phyloP scores from a whole-genome alignment of 2,888 invertebrate genomes.

The Adela reaumurella region DNA sequence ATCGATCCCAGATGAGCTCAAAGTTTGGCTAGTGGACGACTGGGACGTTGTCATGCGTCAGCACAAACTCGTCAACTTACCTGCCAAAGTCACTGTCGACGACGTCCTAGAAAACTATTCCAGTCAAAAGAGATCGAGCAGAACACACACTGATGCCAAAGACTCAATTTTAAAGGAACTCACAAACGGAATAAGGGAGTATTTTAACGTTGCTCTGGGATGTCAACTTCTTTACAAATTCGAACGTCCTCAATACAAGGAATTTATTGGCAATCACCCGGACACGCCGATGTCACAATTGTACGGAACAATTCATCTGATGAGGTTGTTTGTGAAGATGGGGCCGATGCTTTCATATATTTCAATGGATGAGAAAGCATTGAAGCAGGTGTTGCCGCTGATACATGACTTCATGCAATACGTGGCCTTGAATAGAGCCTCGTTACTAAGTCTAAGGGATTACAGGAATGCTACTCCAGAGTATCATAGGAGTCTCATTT shows the following conservation, averaged over 20 bases:
- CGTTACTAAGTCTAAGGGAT: slow-evolving; percentile 77
- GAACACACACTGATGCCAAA: slow-evolving; percentile 59
- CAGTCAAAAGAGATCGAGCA: slow-evolving; percentile 73
- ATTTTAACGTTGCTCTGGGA: slow-evolving; percentile 90
- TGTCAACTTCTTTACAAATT: slow-evolving; percentile 91
- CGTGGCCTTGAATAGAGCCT: slow-evolving; percentile 75
- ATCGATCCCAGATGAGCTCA: slow-evolving; percentile 89
- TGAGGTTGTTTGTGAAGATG: slow-evolving; percentile 85
- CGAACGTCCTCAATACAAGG: slow-evolving; percentile 88
- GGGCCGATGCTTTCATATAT: slow-evolving; percentile 90
- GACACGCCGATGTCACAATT: slow-evolving; percentile 77
- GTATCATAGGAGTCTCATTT: slow-evolving; percentile 67
- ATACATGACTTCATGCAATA: slow-evolving; percentile 90
- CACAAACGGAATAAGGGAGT: slow-evolving; percentile 80
- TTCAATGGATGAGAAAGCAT: slow-evolving; percentile 81
- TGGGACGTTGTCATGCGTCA: slow-evolving; percentile 89
- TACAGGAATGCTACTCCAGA: slow-evolving; percentile 86
- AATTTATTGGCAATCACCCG: slow-evolving; percentile 72
- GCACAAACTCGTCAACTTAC: slow-evolving; percentile 78
- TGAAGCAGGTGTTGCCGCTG: slow-evolving; percentile 74
- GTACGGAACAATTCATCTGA: slow-evolving; percentile 87
- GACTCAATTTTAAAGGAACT: slow-evolving; percentile 65
- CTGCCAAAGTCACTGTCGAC: slow-evolving; percentile 80
- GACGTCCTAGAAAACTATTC: slow-evolving; percentile 86
- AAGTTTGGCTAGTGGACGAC: slow-evolving; percentile 91